Evolutionary conservation across 35 echinoderm and acorn worm genomes (phyloP).

Genomic region (Acanthaster planci): DNA sequence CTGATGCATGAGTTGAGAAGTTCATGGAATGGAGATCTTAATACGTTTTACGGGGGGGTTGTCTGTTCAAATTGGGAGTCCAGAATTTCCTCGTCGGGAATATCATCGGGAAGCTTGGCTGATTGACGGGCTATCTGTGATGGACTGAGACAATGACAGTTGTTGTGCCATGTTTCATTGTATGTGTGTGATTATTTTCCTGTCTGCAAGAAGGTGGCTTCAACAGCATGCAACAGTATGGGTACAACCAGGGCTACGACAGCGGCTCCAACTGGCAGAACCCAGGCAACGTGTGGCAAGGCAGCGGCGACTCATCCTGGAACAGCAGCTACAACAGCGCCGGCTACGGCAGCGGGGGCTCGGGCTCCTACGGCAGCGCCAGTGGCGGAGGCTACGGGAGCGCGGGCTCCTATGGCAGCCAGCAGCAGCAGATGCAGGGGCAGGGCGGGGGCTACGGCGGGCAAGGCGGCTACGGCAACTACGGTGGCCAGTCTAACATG

Average conservation of each 20-base stretch:
- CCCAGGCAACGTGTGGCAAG: background rate
- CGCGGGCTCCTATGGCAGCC: background rate
- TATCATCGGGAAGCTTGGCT: too few relatives aligned
- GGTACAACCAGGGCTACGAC: background rate
- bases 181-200: too few relatives aligned
- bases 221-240: background rate
- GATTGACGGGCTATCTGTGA: too few relatives aligned
- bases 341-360: background rate
- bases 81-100: too few relatives aligned
- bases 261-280: conserved; percentile 9
- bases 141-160: too few relatives aligned
- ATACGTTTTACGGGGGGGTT: too few relatives aligned
- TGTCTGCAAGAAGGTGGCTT: background rate
- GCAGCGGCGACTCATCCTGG: background rate
- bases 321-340: background rate
- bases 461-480: background rate
- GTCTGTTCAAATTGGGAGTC: too few relatives aligned
- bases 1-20: too few relatives aligned
- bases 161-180: too few relatives aligned
- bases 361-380: background rate
- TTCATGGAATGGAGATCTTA: too few relatives aligned
- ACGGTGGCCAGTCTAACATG: background rate
- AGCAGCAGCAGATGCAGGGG: background rate
- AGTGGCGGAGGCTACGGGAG: background rate
- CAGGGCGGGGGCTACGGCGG: background rate